Percentiles rank a stretch among this genome's conserved stretches.
phyloP scores from a whole-genome alignment of 2,888 invertebrate genomes.

The Pediacus dermestoides region DNA sequence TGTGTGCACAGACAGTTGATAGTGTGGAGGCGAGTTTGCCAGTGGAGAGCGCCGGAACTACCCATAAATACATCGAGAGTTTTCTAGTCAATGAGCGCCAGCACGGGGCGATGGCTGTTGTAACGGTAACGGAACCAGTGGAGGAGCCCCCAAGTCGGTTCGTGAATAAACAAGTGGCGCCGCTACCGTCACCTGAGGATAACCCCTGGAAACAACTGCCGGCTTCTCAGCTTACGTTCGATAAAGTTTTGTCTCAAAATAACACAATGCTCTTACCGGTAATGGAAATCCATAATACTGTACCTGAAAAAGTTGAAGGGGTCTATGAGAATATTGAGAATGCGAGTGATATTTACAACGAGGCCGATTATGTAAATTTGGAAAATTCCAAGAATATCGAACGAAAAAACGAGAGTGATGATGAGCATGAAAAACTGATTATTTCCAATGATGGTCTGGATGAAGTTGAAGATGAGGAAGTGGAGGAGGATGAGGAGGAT shows the following conservation, averaged over 20 bases:
- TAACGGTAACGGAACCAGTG: slow-evolving; percentile 15
- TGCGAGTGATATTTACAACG: slow-evolving; percentile 26
- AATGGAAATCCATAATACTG: slow-evolving; percentile 1
- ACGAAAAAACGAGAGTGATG: slow-evolving; percentile 39
- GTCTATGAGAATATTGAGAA: slow-evolving; percentile 11
- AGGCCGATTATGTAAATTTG: slow-evolving; percentile 37
- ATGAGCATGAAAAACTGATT: slow-evolving; percentile 48
- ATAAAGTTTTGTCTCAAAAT: slow-evolving; percentile 21
- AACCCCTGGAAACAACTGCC: slow-evolving; percentile 47
- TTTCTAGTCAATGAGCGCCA: slow-evolving; percentile 23
- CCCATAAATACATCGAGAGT: slow-evolving; percentile 14
- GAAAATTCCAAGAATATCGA: slow-evolving; percentile 33
- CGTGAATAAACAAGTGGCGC: slow-evolving; percentile 33
- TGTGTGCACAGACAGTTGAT: too few relatives aligned
- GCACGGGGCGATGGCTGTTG: slow-evolving; percentile 14
- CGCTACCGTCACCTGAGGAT: slow-evolving; percentile 49
- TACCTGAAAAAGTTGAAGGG: slow-evolving; percentile 1
- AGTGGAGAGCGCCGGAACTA: too few relatives aligned
- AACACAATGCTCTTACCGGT: slow-evolving; percentile 12
- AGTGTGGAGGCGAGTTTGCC: too few relatives aligned
- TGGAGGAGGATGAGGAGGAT: slow-evolving; percentile 27
- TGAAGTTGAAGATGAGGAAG: slow-evolving; percentile 24
- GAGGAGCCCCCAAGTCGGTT: slow-evolving; percentile 9
- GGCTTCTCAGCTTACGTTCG: slow-evolving; percentile 33
- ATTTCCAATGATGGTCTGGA: slow-evolving; percentile 18